Base-by-base conservation (phyloP, 2,113 vertebrate species). In the Rhabdomys dilectus region DNA sequence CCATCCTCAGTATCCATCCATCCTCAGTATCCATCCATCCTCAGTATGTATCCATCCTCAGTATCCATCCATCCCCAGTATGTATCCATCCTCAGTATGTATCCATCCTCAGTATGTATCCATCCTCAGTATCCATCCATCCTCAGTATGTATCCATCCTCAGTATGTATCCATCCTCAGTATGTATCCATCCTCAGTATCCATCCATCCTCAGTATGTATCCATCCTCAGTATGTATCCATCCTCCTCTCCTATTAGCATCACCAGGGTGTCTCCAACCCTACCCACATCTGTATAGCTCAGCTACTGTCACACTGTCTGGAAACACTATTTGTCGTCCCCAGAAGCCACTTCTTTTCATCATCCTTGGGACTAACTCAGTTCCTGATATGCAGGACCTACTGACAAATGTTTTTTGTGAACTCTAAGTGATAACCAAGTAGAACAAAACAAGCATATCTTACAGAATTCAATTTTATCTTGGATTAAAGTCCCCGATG, bases 331-430 rank as follows among this genome's bases (percentile, higher is more conserved):
- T 39, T 56, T 66, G 26, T 72, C 31, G 73, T 31, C 68, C 45
- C 39, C 62, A 73, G 75, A 78, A 96, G 70, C 34, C n/a, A 72
- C 22, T 53, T 93, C 31, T n/a, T 84, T 60, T 91, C 48, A 51
- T 80, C 26, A 93, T 24, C 51, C 36, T 45, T 78, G 19, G n/a
- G 19, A 36, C 53, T 16, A 72, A 24, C 22, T 42, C 16, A 73
- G 60, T 15, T 89, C 36, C 62, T 70, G 11, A 56, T 3, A 53
- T 0, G 4, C 48, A 42, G 36, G 11, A 93, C 19, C 76, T 7
- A 62, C 6, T 58, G 7, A 48, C 73, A 88, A 4, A 66, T 29
- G 34, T 75, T 88, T 45, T 16, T 22, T 4, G 5, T 51, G 45
- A 85, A 75, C 24, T 70, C 17, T 42, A 36, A 76, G 48, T 51